A percentile compares a stretch with the other conserved stretches of the same genome.
Evolutionary conservation across 2,797 vertebrate species (phyloP).

Genomic region (Poeciliopsis paucimaculata): DNA sequence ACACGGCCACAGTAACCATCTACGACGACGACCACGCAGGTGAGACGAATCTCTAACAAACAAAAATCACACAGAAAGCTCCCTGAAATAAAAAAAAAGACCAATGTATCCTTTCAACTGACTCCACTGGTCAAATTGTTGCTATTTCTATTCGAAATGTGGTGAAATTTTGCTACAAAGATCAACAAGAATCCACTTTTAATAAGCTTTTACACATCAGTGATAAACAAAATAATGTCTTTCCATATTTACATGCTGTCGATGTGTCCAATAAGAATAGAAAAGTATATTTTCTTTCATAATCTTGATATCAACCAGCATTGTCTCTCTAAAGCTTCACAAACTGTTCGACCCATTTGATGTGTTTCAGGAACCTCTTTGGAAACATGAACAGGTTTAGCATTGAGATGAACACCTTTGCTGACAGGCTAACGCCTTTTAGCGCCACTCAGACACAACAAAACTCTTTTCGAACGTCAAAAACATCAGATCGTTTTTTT

Average conservation of each 20-base stretch:
- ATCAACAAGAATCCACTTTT: not conserved
- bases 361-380: too few species aligned
- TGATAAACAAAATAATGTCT: not conserved
- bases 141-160: not conserved
- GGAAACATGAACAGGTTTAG: too few species aligned
- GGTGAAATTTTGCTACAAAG: not conserved
- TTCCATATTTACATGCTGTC: not conserved
- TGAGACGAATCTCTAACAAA: slow-evolving; percentile 11
- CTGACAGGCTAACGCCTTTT: too few species aligned
- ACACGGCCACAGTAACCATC: slow-evolving; percentile 87
- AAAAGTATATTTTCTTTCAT: not conserved
- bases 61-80: not conserved
- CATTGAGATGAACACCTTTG: too few species aligned
- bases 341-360: too few species aligned
- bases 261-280: not conserved
- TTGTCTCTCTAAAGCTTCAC: not conserved
- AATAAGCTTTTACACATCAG: not conserved
- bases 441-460: too few species aligned
- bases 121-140: too few species aligned
- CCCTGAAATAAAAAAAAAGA: not conserved
- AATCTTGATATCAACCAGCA: not conserved
- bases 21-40: slow-evolving; percentile 88
- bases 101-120: too few species aligned
- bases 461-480: too few species aligned
- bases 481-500: too few species aligned